Percentiles rank a stretch among this genome's conserved stretches.
These are phyloP conservation scores for Busseola fusca DNA, from an alignment of 2,888 invertebrate genomes.

Conservation along the genomic window DNA sequence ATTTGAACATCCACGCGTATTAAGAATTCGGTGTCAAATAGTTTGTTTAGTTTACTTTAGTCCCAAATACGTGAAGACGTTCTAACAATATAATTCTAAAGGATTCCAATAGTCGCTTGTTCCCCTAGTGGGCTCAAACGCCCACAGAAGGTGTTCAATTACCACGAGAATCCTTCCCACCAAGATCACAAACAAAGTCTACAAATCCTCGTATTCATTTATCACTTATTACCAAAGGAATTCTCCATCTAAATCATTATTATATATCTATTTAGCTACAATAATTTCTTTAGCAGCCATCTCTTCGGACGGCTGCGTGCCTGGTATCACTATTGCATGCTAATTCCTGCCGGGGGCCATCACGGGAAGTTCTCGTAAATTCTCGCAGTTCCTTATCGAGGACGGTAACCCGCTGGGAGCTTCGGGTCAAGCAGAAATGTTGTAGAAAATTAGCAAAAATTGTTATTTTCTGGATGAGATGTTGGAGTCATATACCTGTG, in stretches of 20 bases:
- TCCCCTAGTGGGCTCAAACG: too few species aligned
- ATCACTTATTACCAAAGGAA: background rate
- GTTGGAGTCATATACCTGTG: background rate
- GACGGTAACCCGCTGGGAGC: conserved; percentile 59
- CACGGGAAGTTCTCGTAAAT: conserved; percentile 63
- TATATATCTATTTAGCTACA: conserved; percentile 48
- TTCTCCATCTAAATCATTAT: conserved; percentile 22
- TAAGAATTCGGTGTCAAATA: too few species aligned
- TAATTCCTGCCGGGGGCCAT: conserved; percentile 58
- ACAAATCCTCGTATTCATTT: conserved; percentile 14
- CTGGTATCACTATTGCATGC: conserved; percentile 42
- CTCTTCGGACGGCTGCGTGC: conserved; percentile 47
- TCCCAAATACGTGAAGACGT: too few species aligned
- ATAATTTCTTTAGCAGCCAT: conserved; percentile 30
- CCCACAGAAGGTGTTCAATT: background rate
- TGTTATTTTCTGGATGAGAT: background rate
- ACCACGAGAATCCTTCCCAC: background rate
- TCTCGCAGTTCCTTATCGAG: conserved; percentile 48
- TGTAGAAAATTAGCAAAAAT: conserved; percentile 34
- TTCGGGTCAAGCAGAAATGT: conserved; percentile 34
- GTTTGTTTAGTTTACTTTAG: too few species aligned
- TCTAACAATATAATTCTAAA: too few species aligned
- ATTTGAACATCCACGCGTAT: too few species aligned
- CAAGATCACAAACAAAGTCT: conserved; percentile 6
- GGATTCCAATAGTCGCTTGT: too few species aligned